phyloP scores from a whole-genome alignment of 2,113 vertebrate genomes.

The Aegotheles bennettii region DNA sequence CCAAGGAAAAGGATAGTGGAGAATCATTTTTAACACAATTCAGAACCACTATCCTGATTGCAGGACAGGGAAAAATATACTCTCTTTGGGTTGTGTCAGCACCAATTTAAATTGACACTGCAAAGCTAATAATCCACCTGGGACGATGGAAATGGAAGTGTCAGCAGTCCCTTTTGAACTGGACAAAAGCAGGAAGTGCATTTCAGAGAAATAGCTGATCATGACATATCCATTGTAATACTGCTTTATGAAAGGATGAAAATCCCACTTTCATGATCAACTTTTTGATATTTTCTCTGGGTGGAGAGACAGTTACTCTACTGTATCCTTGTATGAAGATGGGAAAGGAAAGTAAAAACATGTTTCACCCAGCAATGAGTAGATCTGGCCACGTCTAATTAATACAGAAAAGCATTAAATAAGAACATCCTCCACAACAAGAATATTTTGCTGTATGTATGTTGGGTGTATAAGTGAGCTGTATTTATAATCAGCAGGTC shows the following conservation, averaged over 20 bases:
- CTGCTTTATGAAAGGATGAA: not conserved
- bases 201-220: not conserved
- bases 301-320: not conserved
- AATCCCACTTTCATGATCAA: not conserved
- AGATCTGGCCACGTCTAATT: not conserved
- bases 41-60: not conserved
- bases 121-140: not conserved
- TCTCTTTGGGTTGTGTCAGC: not conserved
- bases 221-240: not conserved
- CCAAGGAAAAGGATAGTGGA: not conserved
- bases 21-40: not conserved
- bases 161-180: not conserved
- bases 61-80: not conserved
- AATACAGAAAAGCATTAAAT: not conserved
- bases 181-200: not conserved
- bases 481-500: slow-evolving; percentile 5
- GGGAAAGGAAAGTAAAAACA: not conserved
- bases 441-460: not conserved
- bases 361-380: not conserved
- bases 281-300: not conserved
- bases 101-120: not conserved
- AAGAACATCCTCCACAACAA: not conserved
- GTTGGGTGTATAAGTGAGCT: not conserved
- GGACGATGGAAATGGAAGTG: not conserved
- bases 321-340: not conserved